Percentiles rank a stretch among this genome's conserved stretches.
phyloP scores from a whole-genome alignment of 1,140 invertebrate species.

The Atopsyche davidsoni region DNA sequence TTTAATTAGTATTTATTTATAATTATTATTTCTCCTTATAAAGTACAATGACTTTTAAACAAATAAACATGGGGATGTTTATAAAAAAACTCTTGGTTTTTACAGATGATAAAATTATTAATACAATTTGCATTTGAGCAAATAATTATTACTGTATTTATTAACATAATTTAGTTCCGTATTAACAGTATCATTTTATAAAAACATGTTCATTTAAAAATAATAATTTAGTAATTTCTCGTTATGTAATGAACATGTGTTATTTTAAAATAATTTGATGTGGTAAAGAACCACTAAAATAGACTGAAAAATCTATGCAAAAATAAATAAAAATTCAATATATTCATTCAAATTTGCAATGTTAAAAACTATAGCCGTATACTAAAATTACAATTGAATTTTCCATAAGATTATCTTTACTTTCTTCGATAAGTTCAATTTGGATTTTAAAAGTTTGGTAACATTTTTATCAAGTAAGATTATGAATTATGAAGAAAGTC shows the following conservation, averaged over 20 bases:
- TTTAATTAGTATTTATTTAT: not conserved
- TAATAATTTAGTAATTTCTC: constrained; percentile 1
- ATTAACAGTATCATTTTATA: not conserved
- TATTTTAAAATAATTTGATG: not conserved
- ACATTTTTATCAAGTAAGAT: too few species aligned
- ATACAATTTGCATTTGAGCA: not conserved
- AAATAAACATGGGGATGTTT: not conserved
- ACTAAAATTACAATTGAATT: too few species aligned
- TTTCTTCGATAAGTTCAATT: too few species aligned
- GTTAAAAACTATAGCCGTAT: too few species aligned
- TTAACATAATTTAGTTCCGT: not conserved
- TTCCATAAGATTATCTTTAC: too few species aligned
- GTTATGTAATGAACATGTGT: not conserved
- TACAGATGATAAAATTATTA: constrained; percentile 1
- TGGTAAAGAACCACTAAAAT: not conserved
- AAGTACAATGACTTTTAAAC: not conserved
- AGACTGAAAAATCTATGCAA: not conserved
- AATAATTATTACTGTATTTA: not conserved
- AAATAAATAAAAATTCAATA: not conserved
- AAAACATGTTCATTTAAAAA: not conserved
- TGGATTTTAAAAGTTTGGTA: too few species aligned
- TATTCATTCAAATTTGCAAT: not conserved
- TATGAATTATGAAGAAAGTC: too few species aligned
- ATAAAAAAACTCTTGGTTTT: not conserved
- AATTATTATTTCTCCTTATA: not conserved